Conservation (phyloP, 53 echinoderm and acorn worm species). For the Henricia sp. region DNA sequence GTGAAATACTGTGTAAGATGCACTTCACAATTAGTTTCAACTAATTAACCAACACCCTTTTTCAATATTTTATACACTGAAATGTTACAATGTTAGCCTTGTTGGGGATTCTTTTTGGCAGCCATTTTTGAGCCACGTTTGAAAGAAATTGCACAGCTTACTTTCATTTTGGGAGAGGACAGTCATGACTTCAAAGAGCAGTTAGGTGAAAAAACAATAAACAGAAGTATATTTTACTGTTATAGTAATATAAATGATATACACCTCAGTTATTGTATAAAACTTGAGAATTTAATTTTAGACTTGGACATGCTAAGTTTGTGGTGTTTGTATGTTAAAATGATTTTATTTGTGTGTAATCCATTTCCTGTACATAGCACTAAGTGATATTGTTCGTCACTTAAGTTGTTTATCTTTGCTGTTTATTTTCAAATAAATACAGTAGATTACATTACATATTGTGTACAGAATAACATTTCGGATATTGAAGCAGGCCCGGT, state of each 20-base stretch:
- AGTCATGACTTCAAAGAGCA: constrained; percentile 23
- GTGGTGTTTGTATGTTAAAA: not conserved
- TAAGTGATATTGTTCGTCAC: not conserved
- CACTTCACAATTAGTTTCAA: too few species aligned
- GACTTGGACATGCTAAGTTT: constrained; percentile 32
- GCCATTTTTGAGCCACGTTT: constrained; percentile 17
- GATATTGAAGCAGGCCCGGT: not conserved
- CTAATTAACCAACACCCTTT: too few species aligned
- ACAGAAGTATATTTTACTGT: constrained; percentile 52
- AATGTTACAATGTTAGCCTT: not conserved
- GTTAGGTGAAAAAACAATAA: constrained; percentile 7
- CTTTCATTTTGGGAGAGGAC: constrained; percentile 26
- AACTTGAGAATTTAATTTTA: constrained; percentile 45
- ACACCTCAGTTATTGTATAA: constrained; percentile 46
- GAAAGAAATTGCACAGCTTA: constrained; percentile 2
- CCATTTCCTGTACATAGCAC: constrained; percentile 41
- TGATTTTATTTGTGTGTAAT: not conserved
- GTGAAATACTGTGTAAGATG: too few species aligned
- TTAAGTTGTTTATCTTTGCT: not conserved
- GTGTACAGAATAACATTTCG: constrained; percentile 18
- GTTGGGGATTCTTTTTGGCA: not conserved
- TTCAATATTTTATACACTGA: too few species aligned
- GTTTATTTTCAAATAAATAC: not conserved
- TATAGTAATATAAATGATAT: constrained; percentile 53
- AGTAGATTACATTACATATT: constrained; percentile 20